Base-by-base conservation (phyloP, 2,888 invertebrate species). In the Lysandra coridon region DNA sequence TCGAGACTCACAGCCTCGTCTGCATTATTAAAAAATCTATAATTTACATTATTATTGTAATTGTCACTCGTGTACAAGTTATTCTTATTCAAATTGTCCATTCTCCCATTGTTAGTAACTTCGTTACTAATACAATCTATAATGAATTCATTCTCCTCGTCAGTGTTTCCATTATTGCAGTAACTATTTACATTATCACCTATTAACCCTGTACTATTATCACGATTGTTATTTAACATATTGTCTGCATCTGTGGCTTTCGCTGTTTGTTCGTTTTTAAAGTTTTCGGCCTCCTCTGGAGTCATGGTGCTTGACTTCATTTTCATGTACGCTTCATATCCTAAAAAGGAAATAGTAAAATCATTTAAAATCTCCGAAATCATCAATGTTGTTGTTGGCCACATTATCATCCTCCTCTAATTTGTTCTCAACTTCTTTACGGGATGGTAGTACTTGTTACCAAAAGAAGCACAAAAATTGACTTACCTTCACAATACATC, bases 401-500 rank as follows among this genome's bases (percentile, higher is more conserved):
- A 53, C 23, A 53, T 53, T 3, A 44, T 14, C 14, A 53, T 14
- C 53, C 14, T 14, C 53, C 14, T 53, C 4, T 5, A 14, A 1
- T 49, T 2, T 49, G 49, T 2, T 4, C 2, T 14, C 53, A 53
- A 3, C 14, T 14, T 14, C 14, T 53, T 57, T 57, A 17, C 17
- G 57, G 4, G 1, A 17, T 57, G 4, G 49, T 57, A 23, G 23
- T 23, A 23, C 23, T 23, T 23, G 60, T 23, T 73, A 23, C 23
- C 6, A 49, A 14, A 75, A 4, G 4, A 64, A n/a, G 14, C 53
- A 23, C 49, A 40, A 1, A 30, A 14, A 62, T 4, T 17, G 30
- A 73, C 85, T 84, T 91, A 96, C 96, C 96, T 90, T 96, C 96
- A 53, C 97, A 95, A 74, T 98, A 95, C 79, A 98, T 97, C 89